Conservation (phyloP, 2,888 invertebrate species). For the Lagria hirta region DNA sequence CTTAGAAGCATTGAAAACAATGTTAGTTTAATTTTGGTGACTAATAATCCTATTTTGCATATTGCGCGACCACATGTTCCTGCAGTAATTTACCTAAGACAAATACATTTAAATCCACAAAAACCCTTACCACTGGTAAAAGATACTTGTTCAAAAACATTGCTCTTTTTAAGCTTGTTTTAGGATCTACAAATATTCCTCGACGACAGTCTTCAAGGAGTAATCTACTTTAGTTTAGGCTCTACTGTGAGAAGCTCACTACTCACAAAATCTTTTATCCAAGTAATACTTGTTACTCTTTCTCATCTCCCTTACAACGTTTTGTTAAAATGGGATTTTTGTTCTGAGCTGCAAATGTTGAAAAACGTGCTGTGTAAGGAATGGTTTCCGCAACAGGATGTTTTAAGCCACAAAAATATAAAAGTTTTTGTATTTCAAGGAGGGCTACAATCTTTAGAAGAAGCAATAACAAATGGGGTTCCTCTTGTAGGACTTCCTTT, state of each 20-base stretch:
- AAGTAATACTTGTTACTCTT: slow-evolving; percentile 25
- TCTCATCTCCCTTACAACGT: slow-evolving; percentile 27
- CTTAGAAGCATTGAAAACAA: slow-evolving; percentile 10
- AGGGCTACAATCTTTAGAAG: slow-evolving; percentile 17
- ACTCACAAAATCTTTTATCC: slow-evolving; percentile 18
- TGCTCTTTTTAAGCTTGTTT: no score
- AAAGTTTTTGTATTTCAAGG: slow-evolving; percentile 24
- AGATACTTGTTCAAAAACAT: no score
- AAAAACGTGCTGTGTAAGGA: slow-evolving; percentile 31
- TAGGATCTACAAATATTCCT: slow-evolving; percentile 43
- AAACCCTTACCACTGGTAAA: slow-evolving; percentile 24
- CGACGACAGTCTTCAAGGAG: slow-evolving; percentile 43
- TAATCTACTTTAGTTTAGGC: slow-evolving; percentile 48
- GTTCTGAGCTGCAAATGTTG: slow-evolving; percentile 24
- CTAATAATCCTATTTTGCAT: slow-evolving; percentile 5
- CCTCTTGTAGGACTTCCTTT: slow-evolving; percentile 21
- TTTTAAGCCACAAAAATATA: slow-evolving; percentile 26
- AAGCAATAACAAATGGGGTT: slow-evolving; percentile 5
- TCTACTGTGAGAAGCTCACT: slow-evolving; percentile 36
- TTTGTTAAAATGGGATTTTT: slow-evolving; percentile 35
- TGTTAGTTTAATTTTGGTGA: slow-evolving; percentile 9
- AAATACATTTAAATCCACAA: slow-evolving; percentile 10
- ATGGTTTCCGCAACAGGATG: slow-evolving; percentile 37
- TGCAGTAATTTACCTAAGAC: slow-evolving; percentile 7
- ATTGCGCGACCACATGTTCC: slow-evolving; percentile 8